Evolutionary conservation across 2,113 vertebrate genomes (phyloP).

Genomic region (Neolamprologus toae): DNA sequence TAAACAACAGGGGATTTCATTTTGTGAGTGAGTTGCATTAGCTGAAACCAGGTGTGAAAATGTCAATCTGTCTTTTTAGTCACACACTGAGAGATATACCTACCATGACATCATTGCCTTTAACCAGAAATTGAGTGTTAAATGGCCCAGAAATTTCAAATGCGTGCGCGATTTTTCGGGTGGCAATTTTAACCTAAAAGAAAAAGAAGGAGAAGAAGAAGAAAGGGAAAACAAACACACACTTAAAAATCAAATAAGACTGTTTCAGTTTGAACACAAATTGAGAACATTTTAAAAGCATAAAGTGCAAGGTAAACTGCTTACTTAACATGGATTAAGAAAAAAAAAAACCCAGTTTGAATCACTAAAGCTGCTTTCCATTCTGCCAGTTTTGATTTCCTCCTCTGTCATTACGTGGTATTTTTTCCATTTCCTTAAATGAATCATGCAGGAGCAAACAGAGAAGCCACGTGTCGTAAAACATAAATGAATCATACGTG

Average conservation of each 20-base stretch:
- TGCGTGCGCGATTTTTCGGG: slow-evolving; percentile 84
- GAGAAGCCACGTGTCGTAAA: neutral
- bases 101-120: slow-evolving; percentile 92
- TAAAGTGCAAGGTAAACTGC: neutral
- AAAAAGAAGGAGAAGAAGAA: neutral
- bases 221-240: neutral
- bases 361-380: neutral
- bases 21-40: neutral
- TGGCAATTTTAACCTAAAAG: slow-evolving; percentile 83
- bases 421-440: neutral
- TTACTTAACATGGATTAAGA: neutral
- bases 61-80: slow-evolving; percentile 7
- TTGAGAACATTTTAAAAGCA: neutral
- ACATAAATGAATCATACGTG: neutral
- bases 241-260: neutral
- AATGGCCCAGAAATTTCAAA: slow-evolving; percentile 95
- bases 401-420: neutral
- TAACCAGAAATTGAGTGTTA: slow-evolving; percentile 92
- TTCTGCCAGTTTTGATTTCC: neutral
- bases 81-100: slow-evolving; percentile 44
- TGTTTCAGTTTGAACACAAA: neutral
- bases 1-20: neutral
- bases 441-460: neutral
- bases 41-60: slow-evolving; percentile 17
- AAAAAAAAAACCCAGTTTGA: fast-evolving